A percentile compares a stretch with the other conserved stretches of the same genome.
Conservation (phyloP, 2,797 vertebrate genomes). For the Oophaga sylvatica region DNA sequence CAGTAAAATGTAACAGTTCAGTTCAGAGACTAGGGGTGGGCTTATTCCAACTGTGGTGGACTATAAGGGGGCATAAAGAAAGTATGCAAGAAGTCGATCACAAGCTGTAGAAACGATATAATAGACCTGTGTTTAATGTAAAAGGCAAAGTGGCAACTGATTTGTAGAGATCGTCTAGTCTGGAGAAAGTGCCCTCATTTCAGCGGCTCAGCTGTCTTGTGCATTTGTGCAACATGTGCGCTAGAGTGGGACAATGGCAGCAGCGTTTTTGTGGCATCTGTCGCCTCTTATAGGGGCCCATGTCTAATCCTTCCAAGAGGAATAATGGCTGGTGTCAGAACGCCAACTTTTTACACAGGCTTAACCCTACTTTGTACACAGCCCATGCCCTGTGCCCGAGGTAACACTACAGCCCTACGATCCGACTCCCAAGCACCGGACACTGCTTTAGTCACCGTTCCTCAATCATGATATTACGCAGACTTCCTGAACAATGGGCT, state of each 20-base stretch:
- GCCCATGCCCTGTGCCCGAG: background rate
- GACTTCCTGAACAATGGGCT: background rate
- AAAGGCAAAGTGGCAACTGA: background rate
- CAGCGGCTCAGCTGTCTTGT: conserved; percentile 38
- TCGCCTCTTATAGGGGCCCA: conserved; percentile 25
- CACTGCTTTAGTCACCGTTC: background rate
- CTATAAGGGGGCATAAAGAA: no score
- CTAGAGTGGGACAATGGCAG: conserved; percentile 40
- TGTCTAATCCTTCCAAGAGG: conserved; percentile 13
- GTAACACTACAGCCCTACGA: background rate
- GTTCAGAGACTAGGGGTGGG: no score
- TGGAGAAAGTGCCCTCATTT: conserved; percentile 1
- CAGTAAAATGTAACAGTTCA: no score
- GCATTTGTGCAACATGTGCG: conserved; percentile 42
- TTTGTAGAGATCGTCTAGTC: background rate
- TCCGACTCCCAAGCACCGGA: background rate
- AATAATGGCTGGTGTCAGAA: background rate
- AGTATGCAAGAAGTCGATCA: background rate
- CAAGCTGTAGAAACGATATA: background rate
- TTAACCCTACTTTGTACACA: background rate
- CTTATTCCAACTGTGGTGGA: no score
- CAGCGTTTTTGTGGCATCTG: conserved; percentile 44
- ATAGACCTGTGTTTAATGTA: background rate
- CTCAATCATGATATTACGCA: background rate
- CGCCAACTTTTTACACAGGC: background rate